Evolutionary conservation across 2,797 vertebrate genomes (phyloP).

Genomic region (Danio tinwini): DNA sequence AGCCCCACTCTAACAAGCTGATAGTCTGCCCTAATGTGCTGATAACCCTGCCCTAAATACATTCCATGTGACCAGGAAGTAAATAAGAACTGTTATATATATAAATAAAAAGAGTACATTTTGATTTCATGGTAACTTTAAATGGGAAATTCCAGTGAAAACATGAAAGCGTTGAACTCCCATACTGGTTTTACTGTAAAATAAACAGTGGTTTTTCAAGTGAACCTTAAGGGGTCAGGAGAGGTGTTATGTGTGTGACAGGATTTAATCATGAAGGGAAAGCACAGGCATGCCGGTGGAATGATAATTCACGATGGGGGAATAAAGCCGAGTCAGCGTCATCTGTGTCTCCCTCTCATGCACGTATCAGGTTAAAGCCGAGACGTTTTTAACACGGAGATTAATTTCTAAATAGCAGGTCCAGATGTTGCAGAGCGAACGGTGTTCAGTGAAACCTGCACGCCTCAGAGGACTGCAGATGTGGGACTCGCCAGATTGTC

Average conservation of each 20-base stretch:
- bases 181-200: neutral
- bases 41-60: too few relatives aligned
- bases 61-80: too few relatives aligned
- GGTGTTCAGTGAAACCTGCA: conserved; percentile 20
- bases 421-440: conserved; percentile 55
- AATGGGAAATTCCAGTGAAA: too few relatives aligned
- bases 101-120: too few relatives aligned
- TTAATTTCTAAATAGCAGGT: conserved; percentile 72
- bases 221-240: conserved; percentile 52
- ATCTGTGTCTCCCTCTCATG: conserved; percentile 52
- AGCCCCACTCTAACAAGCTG: too few relatives aligned
- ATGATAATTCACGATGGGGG: conserved; percentile 58
- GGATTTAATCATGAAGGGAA: conserved; percentile 69
- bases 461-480: conserved; percentile 1
- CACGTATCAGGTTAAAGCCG: conserved; percentile 53
- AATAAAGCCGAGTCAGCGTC: conserved; percentile 67
- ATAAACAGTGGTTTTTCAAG: conserved; percentile 33
- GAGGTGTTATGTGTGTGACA: conserved; percentile 40
- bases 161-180: neutral
- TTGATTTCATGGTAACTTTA: too few relatives aligned
- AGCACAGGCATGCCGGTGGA: conserved; percentile 58
- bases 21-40: too few relatives aligned
- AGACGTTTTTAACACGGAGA: conserved; percentile 67
- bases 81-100: too few relatives aligned
- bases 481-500: neutral